Percentiles rank a stretch among this genome's conserved stretches.
phyloP scores from a whole-genome alignment of 2,113 vertebrate genomes.

The Neolamprologus caudopunctatus region DNA sequence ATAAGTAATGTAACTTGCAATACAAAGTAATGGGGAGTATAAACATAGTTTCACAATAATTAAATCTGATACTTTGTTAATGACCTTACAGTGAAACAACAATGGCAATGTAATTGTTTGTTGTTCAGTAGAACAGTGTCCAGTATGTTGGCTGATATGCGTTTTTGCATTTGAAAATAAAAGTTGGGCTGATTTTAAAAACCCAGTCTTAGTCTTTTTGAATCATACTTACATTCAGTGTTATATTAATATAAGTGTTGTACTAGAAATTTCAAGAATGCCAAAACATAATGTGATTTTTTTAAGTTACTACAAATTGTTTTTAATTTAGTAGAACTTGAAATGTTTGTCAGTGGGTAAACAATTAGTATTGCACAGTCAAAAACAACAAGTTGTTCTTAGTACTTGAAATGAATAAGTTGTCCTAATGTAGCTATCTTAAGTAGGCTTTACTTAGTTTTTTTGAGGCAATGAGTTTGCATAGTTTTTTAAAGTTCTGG shows the following conservation, averaged over 20 bases:
- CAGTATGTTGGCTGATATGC: not conserved
- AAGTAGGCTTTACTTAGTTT: not conserved
- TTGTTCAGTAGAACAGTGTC: not conserved
- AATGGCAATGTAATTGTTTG: not conserved
- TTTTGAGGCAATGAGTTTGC: not conserved
- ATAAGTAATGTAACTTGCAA: not conserved
- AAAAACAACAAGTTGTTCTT: not conserved
- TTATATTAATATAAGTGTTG: not conserved
- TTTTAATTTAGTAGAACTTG: not conserved
- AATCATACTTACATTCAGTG: not conserved
- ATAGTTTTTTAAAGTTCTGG: not conserved
- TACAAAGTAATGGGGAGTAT: not conserved
- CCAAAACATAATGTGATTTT: not conserved
- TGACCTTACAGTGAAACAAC: not conserved
- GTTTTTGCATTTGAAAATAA: not conserved
- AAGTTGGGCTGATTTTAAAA: not conserved
- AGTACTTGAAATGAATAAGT: not conserved
- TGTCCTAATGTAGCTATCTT: not conserved
- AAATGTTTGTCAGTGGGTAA: not conserved
- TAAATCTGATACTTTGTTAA: not conserved
- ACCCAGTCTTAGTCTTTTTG: not conserved
- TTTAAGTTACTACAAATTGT: not conserved
- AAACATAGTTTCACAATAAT: not conserved
- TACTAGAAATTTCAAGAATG: not conserved
- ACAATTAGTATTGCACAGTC: not conserved